Evolutionary conservation across 1,140 invertebrate genomes (phyloP).

Genomic region (Zophobas atratus): DNA sequence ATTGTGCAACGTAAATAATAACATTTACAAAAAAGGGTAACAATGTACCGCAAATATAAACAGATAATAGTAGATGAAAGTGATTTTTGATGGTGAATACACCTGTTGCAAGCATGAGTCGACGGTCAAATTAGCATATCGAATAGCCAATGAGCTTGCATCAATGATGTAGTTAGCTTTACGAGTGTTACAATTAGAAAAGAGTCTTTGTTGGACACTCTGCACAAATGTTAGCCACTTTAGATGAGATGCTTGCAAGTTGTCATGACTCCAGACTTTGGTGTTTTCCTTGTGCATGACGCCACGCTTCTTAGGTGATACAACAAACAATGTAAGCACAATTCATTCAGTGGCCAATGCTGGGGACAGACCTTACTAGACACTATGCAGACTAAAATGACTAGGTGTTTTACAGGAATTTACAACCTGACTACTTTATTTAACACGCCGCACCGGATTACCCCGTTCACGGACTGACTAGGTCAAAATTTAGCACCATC

Average conservation of each 20-base stretch:
- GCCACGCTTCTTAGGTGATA: conserved; percentile 60
- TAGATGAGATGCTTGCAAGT: conserved; percentile 59
- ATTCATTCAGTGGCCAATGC: conserved; percentile 60
- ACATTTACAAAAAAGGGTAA: conserved; percentile 24
- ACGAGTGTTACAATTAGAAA: conserved; percentile 57
- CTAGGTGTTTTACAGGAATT: conserved; percentile 53
- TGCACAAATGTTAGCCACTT: conserved; percentile 56
- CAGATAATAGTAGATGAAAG: conserved; percentile 46
- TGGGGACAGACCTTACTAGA: conserved; percentile 58
- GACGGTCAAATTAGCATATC: conserved; percentile 55
- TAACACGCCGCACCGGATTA: conserved; percentile 39
- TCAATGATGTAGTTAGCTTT: conserved; percentile 49
- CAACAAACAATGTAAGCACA: conserved; percentile 61
- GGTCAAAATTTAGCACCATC: conserved; percentile 38
- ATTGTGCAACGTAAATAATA: conserved; percentile 24
- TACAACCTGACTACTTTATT: conserved; percentile 46
- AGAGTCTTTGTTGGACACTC: conserved; percentile 49
- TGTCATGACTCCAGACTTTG: conserved; percentile 63
- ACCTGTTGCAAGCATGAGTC: conserved; percentile 45
- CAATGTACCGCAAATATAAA: conserved; percentile 36
- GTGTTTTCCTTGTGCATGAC: conserved; percentile 62
- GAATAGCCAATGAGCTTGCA: conserved; percentile 49
- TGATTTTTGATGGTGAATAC: conserved; percentile 51
- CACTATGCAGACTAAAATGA: conserved; percentile 60
- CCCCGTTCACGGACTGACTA: conserved; percentile 17